These are phyloP conservation scores for Hypsibius dujardini DNA, from an alignment of 1,140 invertebrate species.

Conservation along the genomic window DNA sequence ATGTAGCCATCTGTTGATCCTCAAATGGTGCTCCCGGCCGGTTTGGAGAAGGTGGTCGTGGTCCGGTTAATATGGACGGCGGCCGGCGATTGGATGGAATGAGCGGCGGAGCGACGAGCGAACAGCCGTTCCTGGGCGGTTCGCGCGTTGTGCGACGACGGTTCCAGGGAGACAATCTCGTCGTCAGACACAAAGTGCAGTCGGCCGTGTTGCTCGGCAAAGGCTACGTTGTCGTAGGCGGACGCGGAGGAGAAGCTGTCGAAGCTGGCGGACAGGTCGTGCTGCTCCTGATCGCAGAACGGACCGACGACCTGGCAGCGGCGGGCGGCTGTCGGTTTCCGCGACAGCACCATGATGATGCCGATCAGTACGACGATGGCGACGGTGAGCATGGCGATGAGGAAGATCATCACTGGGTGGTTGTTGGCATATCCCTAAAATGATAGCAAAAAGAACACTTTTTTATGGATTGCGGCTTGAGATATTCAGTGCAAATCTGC, in stretches of 20 bases:
- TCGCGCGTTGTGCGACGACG: neutral
- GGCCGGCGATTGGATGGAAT: neutral
- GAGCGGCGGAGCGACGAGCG: neutral
- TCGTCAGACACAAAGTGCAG: neutral
- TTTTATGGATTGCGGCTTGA: too few relatives aligned
- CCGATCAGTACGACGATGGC: conserved; percentile 4
- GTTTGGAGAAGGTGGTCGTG: neutral
- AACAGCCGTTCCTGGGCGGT: conserved; percentile 4
- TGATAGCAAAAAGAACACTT: too few relatives aligned
- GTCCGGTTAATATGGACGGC: neutral
- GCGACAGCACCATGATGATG: neutral
- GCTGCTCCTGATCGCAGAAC: too few relatives aligned
- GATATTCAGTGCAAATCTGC: neutral
- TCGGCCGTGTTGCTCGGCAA: neutral
- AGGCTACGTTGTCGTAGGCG: neutral
- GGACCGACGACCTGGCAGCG: too few relatives aligned
- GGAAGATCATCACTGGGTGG: neutral
- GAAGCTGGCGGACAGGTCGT: too few relatives aligned
- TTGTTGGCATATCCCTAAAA: neutral
- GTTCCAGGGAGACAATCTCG: conserved; percentile 5
- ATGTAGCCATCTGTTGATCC: neutral
- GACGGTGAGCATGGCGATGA: neutral
- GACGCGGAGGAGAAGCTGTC: neutral
- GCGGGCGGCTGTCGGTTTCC: neutral
- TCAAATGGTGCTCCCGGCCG: neutral